Conservation (phyloP, 2,888 invertebrate species). For the Rhimphoctona megacephalus region DNA sequence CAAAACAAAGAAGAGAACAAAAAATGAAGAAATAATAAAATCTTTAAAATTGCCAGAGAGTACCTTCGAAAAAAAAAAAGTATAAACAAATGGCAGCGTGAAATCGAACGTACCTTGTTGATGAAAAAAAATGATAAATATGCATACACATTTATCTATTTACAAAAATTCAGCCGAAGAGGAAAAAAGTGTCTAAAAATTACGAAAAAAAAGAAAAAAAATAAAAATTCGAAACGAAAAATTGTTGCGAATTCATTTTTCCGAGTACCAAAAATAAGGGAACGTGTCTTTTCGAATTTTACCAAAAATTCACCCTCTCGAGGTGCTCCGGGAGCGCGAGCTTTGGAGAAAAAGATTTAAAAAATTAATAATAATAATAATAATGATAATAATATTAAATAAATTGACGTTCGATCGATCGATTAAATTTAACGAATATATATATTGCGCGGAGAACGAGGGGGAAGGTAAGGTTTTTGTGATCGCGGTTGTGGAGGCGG, state of each 20-base stretch:
- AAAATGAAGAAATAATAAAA: not conserved
- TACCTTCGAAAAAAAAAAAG: slow-evolving; percentile 41
- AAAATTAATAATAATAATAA: slow-evolving; percentile 56
- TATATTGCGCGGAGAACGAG: slow-evolving; percentile 42
- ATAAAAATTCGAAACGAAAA: not conserved
- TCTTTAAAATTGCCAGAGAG: slow-evolving; percentile 35
- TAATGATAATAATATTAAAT: slow-evolving; percentile 47
- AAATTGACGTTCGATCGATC: slow-evolving; percentile 42
- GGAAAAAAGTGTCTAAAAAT: not conserved
- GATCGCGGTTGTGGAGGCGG: slow-evolving; percentile 83
- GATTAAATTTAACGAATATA: slow-evolving; percentile 17
- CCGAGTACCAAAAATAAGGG: not conserved
- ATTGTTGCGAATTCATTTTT: not conserved
- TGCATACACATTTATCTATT: slow-evolving; percentile 18
- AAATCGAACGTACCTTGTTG: slow-evolving; percentile 62
- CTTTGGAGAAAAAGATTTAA: slow-evolving; percentile 35
- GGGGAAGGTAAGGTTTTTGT: slow-evolving; percentile 73
- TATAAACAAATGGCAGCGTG: slow-evolving; percentile 52
- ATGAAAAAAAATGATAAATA: slow-evolving; percentile 5
- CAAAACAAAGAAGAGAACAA: not conserved
- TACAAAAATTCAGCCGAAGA: not conserved
- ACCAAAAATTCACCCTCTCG: not conserved
- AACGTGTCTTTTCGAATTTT: slow-evolving; percentile 2
- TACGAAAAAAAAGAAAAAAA: slow-evolving; percentile 14
- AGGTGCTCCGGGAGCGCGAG: slow-evolving; percentile 50